Conservation (phyloP, 2,888 invertebrate species). For the Adelphocoris suturalis region DNA sequence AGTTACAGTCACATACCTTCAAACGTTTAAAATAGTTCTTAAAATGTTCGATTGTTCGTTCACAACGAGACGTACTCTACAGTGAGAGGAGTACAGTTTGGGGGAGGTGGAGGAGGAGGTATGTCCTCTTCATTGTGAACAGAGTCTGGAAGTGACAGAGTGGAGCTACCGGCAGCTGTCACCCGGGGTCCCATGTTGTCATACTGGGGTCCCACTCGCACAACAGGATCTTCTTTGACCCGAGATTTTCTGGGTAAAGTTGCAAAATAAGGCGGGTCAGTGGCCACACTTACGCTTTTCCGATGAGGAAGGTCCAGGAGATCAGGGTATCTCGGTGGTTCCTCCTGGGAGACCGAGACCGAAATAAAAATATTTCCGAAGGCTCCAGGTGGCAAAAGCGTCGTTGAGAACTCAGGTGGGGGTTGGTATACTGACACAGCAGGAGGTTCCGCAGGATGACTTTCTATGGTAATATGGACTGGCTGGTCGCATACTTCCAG, state of each 20-base stretch:
- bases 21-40: conserved; percentile 17
- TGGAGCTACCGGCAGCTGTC: conserved; percentile 93
- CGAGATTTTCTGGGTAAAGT: conserved; percentile 79
- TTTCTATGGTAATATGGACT: conserved; percentile 81
- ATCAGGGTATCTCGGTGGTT: conserved; percentile 88
- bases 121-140: conserved; percentile 77
- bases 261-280: conserved; percentile 79
- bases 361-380: conserved; percentile 92
- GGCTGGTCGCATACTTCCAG: conserved; percentile 78
- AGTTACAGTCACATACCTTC: conserved; percentile 56
- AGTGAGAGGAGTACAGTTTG: conserved; percentile 81
- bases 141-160: conserved; percentile 87
- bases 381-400: conserved; percentile 80
- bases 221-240: conserved; percentile 74
- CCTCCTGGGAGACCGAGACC: conserved; percentile 88
- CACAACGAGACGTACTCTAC: conserved; percentile 79
- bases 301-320: conserved; percentile 84
- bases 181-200: conserved; percentile 95
- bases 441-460: conserved; percentile 78
- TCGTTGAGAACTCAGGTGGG: conserved; percentile 82
- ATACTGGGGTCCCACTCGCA: conserved; percentile 82
- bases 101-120: conserved; percentile 82
- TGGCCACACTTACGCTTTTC: conserved; percentile 79
- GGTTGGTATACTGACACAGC: conserved; percentile 79
- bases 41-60: conserved; percentile 64